phyloP scores from a whole-genome alignment of 1,140 invertebrate species.

The Trypoxylus dichotomus region DNA sequence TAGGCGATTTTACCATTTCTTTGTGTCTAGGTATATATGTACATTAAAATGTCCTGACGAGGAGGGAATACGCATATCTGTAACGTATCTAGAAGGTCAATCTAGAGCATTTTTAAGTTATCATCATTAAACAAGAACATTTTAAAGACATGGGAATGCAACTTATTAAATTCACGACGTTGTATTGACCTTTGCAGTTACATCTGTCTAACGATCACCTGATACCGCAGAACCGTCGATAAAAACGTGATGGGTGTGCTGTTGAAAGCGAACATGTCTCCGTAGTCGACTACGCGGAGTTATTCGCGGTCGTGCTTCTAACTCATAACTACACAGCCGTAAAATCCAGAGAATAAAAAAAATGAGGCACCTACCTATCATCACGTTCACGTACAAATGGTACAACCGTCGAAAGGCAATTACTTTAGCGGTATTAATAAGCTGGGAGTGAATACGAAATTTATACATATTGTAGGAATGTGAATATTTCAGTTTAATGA shows the following conservation, averaged over 20 bases:
- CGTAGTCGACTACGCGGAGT: not conserved
- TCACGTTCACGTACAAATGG: not conserved
- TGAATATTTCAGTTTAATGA: not conserved
- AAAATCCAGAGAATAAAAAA: not conserved
- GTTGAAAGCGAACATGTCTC: not conserved
- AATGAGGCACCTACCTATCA: not conserved
- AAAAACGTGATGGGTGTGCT: not conserved
- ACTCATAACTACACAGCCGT: constrained; percentile 10
- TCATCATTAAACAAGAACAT: too few relatives aligned
- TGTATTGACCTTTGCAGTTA: not conserved
- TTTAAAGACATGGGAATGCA: too few relatives aligned
- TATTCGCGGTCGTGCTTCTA: not conserved
- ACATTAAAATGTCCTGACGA: too few relatives aligned
- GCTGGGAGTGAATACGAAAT: not conserved
- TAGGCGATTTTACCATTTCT: too few relatives aligned
- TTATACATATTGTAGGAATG: not conserved
- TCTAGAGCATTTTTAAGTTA: too few relatives aligned
- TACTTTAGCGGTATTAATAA: constrained; percentile 5
- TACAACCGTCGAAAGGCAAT: not conserved
- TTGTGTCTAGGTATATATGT: too few relatives aligned
- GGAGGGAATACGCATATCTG: too few relatives aligned
- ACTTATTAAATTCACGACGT: too few relatives aligned
- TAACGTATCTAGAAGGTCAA: too few relatives aligned
- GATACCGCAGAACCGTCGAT: not conserved
- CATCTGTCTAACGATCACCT: not conserved